Percentiles rank a stretch among this genome's conserved stretches.
Evolutionary conservation across 1,140 invertebrate species (phyloP).

Genomic region (Trichonephila inaurata): DNA sequence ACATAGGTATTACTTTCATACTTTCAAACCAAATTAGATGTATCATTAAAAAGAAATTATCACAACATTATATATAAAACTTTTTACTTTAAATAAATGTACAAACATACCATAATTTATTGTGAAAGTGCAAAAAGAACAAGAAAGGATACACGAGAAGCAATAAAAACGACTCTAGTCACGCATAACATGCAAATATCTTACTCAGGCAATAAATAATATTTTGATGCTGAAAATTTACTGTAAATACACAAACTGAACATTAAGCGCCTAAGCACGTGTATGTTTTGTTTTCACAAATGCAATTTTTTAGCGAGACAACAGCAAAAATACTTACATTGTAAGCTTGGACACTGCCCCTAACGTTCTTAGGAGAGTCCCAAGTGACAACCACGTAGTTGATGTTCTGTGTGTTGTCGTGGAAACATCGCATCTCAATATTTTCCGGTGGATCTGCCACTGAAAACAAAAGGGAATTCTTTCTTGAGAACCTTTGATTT

Average conservation of each 20-base stretch:
- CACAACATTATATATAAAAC: no score
- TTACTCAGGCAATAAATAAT: no score
- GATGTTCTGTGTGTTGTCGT: slow-evolving; percentile 68
- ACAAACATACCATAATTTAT: no score
- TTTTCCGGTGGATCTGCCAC: slow-evolving; percentile 78
- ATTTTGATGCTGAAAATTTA: no score
- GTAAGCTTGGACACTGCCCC: slow-evolving; percentile 78
- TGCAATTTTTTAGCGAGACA: not conserved
- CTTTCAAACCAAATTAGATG: no score
- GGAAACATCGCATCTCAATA: slow-evolving; percentile 76
- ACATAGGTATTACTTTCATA: no score
- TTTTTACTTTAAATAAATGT: no score
- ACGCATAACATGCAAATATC: no score
- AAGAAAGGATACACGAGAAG: no score
- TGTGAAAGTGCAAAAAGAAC: no score
- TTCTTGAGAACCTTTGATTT: not conserved
- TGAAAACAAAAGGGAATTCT: not conserved
- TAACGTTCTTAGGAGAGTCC: slow-evolving; percentile 77
- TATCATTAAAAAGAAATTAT: no score
- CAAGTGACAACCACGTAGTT: slow-evolving; percentile 77
- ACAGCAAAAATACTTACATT: slow-evolving; percentile 76
- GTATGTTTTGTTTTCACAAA: not conserved
- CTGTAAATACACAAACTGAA: not conserved
- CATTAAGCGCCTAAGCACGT: not conserved
- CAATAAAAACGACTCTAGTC: no score